phyloP scores from a whole-genome alignment of 2,113 vertebrate genomes.

The Gymnobelideus leadbeateri region DNA sequence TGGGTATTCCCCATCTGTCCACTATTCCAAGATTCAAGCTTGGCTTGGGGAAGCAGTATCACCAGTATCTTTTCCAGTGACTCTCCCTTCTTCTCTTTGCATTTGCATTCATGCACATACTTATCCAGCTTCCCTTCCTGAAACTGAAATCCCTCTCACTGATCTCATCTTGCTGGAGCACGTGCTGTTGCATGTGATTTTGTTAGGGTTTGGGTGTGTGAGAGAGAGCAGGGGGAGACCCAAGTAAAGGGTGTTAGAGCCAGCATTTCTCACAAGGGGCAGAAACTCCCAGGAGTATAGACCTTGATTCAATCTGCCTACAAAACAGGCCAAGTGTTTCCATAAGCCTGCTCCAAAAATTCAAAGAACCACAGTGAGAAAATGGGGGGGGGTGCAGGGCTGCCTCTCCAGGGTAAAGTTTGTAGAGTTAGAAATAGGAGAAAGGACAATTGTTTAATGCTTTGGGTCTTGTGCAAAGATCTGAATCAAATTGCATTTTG shows the following conservation, averaged over 20 bases:
- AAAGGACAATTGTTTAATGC: background rate
- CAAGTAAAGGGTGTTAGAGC: background rate
- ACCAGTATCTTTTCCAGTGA: background rate
- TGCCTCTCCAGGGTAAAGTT: background rate
- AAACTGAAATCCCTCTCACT: background rate
- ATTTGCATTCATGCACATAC: background rate
- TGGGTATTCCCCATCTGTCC: background rate
- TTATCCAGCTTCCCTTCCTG: background rate
- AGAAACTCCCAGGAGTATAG: background rate
- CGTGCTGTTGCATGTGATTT: background rate
- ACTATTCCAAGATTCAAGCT: background rate
- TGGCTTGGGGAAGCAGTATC: background rate
- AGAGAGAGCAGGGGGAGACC: background rate
- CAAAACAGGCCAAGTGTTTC: background rate
- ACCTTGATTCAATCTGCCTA: background rate
- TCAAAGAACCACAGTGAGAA: background rate
- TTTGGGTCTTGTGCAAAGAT: background rate
- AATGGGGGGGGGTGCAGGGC: background rate
- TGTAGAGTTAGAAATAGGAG: background rate
- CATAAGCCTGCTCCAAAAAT: background rate
- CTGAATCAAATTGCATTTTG: background rate
- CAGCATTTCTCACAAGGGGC: background rate
- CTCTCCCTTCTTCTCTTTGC: background rate
- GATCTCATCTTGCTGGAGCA: background rate
- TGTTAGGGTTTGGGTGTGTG: background rate